A percentile compares a stretch with the other conserved stretches of the same genome.
Conservation (phyloP, 1,140 invertebrate genomes). For the Meloidogyne exigua region DNA sequence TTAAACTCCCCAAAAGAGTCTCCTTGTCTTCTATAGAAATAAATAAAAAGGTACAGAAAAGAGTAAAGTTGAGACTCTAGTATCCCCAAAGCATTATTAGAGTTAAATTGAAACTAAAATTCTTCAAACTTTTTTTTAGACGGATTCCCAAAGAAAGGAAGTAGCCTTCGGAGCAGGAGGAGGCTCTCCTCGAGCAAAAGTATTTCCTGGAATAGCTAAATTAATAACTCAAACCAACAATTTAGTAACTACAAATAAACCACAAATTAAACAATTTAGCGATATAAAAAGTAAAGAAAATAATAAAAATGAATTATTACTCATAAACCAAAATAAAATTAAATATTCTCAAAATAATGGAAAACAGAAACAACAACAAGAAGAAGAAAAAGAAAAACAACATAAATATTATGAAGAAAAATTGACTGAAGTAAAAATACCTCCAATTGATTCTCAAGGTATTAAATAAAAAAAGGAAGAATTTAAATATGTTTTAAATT, state of each 20-base stretch:
- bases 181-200: background rate
- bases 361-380: background rate
- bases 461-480: background rate
- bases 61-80: too few relatives aligned
- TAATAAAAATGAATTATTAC: background rate
- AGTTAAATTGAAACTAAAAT: too few relatives aligned
- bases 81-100: too few relatives aligned
- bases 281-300: background rate
- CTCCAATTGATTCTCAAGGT: background rate
- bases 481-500: background rate
- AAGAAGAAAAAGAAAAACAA: background rate
- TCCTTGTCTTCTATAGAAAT: too few relatives aligned
- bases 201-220: background rate
- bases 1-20: too few relatives aligned
- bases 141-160: background rate
- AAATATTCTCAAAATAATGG: background rate
- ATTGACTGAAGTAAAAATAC: background rate
- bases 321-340: background rate
- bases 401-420: background rate
- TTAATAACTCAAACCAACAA: background rate
- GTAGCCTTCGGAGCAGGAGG: too few relatives aligned
- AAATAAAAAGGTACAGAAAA: too few relatives aligned
- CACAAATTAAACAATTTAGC: background rate
- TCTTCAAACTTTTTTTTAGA: too few relatives aligned
- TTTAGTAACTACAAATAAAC: background rate